phyloP scores from a whole-genome alignment of 2,888 invertebrate species.

The Cerceris rybyensis region DNA sequence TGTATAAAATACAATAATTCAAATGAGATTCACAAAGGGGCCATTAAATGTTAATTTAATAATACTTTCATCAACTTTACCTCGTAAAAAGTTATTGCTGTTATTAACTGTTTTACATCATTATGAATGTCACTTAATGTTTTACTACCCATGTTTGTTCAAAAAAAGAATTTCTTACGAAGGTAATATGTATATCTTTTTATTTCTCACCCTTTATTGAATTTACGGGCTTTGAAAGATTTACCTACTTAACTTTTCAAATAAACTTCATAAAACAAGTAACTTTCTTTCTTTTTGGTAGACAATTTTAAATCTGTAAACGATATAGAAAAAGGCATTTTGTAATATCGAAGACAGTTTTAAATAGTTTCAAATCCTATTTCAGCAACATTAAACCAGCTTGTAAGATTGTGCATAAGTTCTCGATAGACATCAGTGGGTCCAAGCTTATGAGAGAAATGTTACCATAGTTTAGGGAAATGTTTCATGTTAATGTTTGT shows the following conservation, averaged over 20 bases:
- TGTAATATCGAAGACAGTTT: conserved; percentile 4
- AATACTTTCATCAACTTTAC: conserved; percentile 56
- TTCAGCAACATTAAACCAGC: background rate
- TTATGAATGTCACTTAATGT: conserved; percentile 75
- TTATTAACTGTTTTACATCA: conserved; percentile 77
- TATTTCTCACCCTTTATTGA: too few species aligned
- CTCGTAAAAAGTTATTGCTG: conserved; percentile 75
- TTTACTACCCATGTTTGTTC: conserved; percentile 84
- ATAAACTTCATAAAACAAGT: background rate
- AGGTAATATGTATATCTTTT: too few species aligned
- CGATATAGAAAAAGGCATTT: background rate
- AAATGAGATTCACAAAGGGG: background rate
- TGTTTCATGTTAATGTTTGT: too few species aligned
- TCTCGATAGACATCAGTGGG: background rate
- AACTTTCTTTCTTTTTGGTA: background rate
- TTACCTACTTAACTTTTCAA: conserved; percentile 1
- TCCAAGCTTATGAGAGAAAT: too few species aligned
- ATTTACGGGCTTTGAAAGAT: conserved; percentile 61
- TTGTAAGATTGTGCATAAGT: conserved; percentile 3
- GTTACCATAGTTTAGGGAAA: too few species aligned
- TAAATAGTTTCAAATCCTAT: background rate
- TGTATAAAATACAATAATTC: conserved; percentile 12
- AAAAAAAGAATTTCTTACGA: conserved; percentile 69
- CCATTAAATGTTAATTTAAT: background rate
- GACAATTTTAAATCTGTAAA: conserved; percentile 1